Evolutionary conservation across 2,888 invertebrate genomes (phyloP).

Genomic region (Chrysomela aeneicollis): DNA sequence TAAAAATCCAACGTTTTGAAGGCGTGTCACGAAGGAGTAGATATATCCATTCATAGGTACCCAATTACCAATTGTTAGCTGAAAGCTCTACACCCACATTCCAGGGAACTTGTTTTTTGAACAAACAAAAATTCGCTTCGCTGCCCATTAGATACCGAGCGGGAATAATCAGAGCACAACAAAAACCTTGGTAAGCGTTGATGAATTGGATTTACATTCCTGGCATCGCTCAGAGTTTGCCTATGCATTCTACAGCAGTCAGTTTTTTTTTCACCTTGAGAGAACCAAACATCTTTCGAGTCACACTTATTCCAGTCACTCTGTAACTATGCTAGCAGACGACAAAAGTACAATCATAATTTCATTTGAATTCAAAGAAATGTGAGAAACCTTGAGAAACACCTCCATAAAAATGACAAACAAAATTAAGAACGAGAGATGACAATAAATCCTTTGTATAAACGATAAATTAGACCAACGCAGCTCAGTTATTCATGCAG

Average conservation of each 20-base stretch:
- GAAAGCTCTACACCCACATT: constrained; percentile 5
- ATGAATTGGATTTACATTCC: constrained; percentile 1
- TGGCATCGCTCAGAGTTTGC: background rate
- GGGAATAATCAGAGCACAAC: constrained; percentile 16
- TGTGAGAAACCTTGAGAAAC: background rate
- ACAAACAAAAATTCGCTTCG: background rate
- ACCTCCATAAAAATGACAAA: background rate
- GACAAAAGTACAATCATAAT: background rate
- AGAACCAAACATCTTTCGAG: too few species aligned
- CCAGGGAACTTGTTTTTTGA: background rate
- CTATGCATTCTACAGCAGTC: too few species aligned
- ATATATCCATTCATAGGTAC: too few species aligned
- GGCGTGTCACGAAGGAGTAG: too few species aligned
- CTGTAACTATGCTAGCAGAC: too few species aligned
- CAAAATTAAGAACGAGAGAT: background rate
- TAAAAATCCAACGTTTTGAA: too few species aligned
- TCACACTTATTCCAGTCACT: too few species aligned
- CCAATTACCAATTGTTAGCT: too few species aligned
- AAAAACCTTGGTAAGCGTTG: constrained; percentile 17
- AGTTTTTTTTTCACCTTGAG: too few species aligned
- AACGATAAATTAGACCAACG: background rate
- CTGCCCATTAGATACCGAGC: background rate
- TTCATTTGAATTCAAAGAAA: background rate
- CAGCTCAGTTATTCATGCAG: too few species aligned
- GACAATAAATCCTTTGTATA: background rate